Percentiles rank a stretch among this genome's conserved stretches.
phyloP scores from a whole-genome alignment of 2,113 vertebrate species.

The Antechinus flavipes region DNA sequence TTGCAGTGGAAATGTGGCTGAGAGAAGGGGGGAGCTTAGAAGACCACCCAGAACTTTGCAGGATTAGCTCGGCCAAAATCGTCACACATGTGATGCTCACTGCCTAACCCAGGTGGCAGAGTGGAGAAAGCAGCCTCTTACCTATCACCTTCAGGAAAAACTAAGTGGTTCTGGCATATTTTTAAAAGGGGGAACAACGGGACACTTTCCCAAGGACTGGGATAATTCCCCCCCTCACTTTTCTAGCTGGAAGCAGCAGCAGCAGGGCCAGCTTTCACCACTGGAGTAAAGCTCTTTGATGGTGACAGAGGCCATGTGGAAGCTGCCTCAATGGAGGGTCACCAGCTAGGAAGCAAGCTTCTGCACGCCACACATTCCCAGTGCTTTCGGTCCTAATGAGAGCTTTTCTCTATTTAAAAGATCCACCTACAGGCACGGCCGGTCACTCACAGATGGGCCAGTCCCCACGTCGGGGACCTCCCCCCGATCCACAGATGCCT shows the following conservation, averaged over 20 bases:
- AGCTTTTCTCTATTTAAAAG: not conserved
- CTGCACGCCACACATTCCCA: not conserved
- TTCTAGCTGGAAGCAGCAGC: not conserved
- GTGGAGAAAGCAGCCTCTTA: not conserved
- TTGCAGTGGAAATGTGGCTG: not conserved
- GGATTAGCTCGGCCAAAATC: not conserved
- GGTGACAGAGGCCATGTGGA: not conserved
- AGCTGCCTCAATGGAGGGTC: not conserved
- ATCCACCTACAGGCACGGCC: not conserved
- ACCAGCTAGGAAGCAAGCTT: not conserved
- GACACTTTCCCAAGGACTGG: not conserved
- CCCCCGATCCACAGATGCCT: not conserved
- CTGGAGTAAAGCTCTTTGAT: too few relatives aligned
- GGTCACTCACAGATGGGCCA: not conserved
- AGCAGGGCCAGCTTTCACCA: not conserved
- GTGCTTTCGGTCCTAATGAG: not conserved
- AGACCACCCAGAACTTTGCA: not conserved
- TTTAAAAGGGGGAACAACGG: not conserved
- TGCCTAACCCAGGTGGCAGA: not conserved
- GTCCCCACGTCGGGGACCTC: fast-evolving
- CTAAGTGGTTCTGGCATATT: not conserved
- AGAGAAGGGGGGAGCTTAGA: not conserved
- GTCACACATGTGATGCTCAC: not conserved
- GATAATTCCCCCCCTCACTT: not conserved
- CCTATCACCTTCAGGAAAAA: not conserved